Conservation (phyloP, 2,113 vertebrate species). For the Brachyhypopomus occidentalis region DNA sequence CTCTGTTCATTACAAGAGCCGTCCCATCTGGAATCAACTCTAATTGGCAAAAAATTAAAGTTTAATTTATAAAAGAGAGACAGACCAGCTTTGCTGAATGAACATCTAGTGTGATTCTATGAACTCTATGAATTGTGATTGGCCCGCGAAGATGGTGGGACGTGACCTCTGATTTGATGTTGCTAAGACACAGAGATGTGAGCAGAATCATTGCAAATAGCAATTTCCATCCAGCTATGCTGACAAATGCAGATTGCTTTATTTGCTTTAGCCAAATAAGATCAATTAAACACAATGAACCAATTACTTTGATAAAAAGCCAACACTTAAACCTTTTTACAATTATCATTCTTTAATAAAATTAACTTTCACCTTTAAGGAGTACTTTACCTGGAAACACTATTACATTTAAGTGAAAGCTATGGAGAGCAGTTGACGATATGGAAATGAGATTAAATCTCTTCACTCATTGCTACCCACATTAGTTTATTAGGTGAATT, state of each 20-base stretch:
- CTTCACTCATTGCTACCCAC: neutral
- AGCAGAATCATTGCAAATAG: conserved; percentile 5
- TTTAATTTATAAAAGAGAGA: neutral
- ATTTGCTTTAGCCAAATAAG: conserved; percentile 11
- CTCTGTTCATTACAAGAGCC: conserved; percentile 54
- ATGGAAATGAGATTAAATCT: neutral
- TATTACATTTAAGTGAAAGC: neutral
- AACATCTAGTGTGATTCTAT: neutral
- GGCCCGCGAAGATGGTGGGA: conserved; percentile 17
- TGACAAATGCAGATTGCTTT: conserved; percentile 2
- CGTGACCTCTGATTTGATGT: conserved; percentile 50
- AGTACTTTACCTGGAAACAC: neutral
- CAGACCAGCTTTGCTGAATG: neutral
- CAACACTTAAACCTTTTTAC: neutral
- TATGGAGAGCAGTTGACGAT: neutral
- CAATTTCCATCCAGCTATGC: conserved; percentile 10
- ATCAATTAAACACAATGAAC: conserved; percentile 28
- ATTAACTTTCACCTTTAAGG: conserved; percentile 6
- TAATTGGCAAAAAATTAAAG: conserved; percentile 24
- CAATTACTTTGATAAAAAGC: conserved; percentile 36
- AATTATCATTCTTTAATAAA: conserved; percentile 7
- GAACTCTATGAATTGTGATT: conserved; percentile 20
- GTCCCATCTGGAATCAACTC: conserved; percentile 32
- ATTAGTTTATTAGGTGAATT: neutral
- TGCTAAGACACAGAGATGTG: conserved; percentile 51